Base-by-base conservation (phyloP, 2,113 vertebrate species). In the Steatornis caripensis region DNA sequence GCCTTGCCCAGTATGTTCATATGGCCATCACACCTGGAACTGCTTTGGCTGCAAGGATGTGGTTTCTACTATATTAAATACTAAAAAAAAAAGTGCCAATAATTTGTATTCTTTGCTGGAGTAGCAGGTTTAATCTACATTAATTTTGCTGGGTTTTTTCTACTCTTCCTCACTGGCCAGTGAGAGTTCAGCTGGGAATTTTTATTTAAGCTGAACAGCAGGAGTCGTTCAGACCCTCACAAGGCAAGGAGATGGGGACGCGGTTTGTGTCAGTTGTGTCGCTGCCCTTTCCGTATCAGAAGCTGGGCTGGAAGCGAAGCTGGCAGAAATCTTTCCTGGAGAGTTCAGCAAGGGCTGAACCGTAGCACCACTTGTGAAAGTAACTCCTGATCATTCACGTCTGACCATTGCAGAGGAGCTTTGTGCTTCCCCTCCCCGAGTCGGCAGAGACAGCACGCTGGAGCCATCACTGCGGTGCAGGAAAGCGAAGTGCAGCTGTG, bases 251-350 rank as follows among this genome's bases (percentile, higher is more conserved):
- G 36, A 41, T 0, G 4, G 26, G 48, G 15, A 30, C 12, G 6
- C 0, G 0, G 39, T 54, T 62, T 62, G 32, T 30, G 29, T 6
- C 6, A 2, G 45, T 16, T 1, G 20, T 32, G 4, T 2, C 9
- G 1, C 48, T 72, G 70, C 34, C 22, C 37, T 6, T 24, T 26
- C 55, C 0, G 0, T 13, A 8, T 4, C 45, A 12, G 60, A 41
- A 26, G 34, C 72, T 3, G 2, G 13, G 60, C 13, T 46, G 71
- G 80, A 15, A 46, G 27, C 4, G 2, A 32, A 46, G 49, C 46
- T 48, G 55, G 49, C 51, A 83, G 45, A 21, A 54, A 49, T 27
- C 32, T 24, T 9, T 61, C 37, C 24, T 26, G 45, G 36, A 4
- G 51, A 58, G 71, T 22, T 53, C 65, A 34, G 19, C 3, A 1